Conservation (phyloP, 2,888 invertebrate species). For the Macroteleia sp. region DNA sequence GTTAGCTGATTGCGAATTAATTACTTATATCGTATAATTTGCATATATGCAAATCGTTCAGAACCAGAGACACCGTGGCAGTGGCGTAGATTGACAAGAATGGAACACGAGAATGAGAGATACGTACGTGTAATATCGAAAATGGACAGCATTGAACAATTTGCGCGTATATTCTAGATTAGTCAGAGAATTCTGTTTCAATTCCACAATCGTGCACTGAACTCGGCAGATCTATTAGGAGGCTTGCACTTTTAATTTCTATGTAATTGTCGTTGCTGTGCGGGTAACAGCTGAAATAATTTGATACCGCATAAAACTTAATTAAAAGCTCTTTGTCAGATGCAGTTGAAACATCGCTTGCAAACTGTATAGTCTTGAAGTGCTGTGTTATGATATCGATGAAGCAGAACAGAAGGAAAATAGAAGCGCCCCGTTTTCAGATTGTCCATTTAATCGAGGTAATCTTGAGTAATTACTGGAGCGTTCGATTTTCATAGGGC, state of each 20-base stretch:
- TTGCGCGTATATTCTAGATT: neutral
- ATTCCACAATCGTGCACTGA: too few relatives aligned
- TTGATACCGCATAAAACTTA: slow-evolving; percentile 29
- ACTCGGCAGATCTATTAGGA: slow-evolving; percentile 20
- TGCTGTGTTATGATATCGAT: slow-evolving; percentile 6
- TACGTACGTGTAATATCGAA: slow-evolving; percentile 20
- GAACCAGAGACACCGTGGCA: slow-evolving; percentile 61
- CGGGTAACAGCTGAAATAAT: slow-evolving; percentile 7
- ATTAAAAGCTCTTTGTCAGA: slow-evolving; percentile 23
- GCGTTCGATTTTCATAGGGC: slow-evolving; percentile 26
- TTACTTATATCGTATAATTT: slow-evolving; percentile 82
- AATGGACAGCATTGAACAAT: neutral
- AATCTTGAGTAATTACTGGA: slow-evolving; percentile 51
- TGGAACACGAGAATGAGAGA: slow-evolving; percentile 31
- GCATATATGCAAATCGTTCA: slow-evolving; percentile 81
- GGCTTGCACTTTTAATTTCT: neutral
- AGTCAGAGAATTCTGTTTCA: too few relatives aligned
- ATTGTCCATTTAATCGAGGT: slow-evolving; percentile 32
- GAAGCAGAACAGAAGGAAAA: neutral
- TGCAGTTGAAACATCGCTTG: slow-evolving; percentile 2
- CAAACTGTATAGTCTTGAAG: neutral
- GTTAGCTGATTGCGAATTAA: slow-evolving; percentile 81
- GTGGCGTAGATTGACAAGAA: slow-evolving; percentile 46
- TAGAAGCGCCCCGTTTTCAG: slow-evolving; percentile 36
- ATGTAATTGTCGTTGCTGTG: slow-evolving; percentile 8